A percentile compares a stretch with the other conserved stretches of the same genome.
Conservation (phyloP, 2,888 invertebrate species). For the Lamellibrachia columna region DNA sequence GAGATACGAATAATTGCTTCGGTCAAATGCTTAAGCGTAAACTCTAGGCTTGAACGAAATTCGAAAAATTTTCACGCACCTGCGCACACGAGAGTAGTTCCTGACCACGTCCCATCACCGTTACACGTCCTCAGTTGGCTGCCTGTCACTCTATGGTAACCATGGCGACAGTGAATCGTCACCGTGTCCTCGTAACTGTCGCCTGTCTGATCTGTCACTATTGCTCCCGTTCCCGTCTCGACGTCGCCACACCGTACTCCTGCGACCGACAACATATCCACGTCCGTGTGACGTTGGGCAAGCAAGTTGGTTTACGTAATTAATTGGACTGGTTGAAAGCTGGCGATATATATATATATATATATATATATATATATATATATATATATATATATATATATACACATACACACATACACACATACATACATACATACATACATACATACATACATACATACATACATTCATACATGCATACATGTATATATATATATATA, state of each 20-base stretch:
- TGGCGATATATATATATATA: too few relatives aligned
- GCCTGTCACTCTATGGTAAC: background rate
- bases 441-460: too few relatives aligned
- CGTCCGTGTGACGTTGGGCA: too few relatives aligned
- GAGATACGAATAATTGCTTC: background rate
- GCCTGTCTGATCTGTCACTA: background rate
- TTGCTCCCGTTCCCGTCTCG: background rate
- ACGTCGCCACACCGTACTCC: background rate
- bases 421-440: too few relatives aligned
- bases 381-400: too few relatives aligned
- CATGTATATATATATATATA: too few relatives aligned
- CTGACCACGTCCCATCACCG: background rate
- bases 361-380: too few relatives aligned
- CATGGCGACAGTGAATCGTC: background rate
- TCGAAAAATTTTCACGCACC: background rate
- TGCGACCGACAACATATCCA: background rate
- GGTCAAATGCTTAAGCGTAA: background rate
- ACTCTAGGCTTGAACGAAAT: background rate
- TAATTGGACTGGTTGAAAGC: too few relatives aligned
- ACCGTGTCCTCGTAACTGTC: background rate
- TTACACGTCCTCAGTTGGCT: background rate
- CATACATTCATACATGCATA: too few relatives aligned
- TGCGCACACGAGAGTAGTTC: background rate
- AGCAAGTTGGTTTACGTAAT: too few relatives aligned
- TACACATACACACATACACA: too few relatives aligned